Conservation (phyloP, 37 sponge, comb jelly and placozoan species). For the Aplysina aerophoba region DNA sequence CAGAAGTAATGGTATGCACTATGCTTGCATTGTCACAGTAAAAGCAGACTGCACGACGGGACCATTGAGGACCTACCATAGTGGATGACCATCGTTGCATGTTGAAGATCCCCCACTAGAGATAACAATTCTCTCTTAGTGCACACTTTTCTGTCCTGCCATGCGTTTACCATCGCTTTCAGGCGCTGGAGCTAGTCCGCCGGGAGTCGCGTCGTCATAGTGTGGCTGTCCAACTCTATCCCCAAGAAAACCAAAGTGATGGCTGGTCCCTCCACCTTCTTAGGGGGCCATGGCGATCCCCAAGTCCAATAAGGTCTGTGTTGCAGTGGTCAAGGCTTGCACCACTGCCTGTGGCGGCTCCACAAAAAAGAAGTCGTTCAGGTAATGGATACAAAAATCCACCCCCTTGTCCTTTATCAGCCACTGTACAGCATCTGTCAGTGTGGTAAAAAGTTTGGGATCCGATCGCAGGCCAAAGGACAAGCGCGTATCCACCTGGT, state of each 20-base stretch:
- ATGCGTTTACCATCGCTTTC: neutral
- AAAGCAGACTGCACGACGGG: neutral
- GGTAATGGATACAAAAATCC: neutral
- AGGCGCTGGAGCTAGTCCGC: neutral
- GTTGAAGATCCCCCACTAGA: neutral
- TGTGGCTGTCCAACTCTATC: neutral
- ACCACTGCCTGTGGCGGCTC: neutral
- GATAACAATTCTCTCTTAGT: neutral
- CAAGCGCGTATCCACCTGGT: neutral
- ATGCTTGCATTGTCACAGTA: neutral
- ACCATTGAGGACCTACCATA: neutral
- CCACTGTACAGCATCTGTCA: neutral
- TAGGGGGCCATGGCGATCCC: neutral
- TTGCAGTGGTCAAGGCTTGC: neutral
- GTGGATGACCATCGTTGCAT: neutral
- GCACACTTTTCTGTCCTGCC: neutral
- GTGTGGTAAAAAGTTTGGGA: conserved; percentile 1
- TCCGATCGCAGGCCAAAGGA: neutral
- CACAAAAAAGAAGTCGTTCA: neutral
- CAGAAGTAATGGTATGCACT: neutral
- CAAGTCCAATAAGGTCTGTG: neutral
- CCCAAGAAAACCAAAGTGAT: neutral
- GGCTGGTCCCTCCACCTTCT: neutral
- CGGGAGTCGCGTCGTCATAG: neutral
- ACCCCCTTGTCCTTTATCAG: neutral